Conservation (phyloP, 2,797 vertebrate species). For the Gymnodraco acuticeps region DNA sequence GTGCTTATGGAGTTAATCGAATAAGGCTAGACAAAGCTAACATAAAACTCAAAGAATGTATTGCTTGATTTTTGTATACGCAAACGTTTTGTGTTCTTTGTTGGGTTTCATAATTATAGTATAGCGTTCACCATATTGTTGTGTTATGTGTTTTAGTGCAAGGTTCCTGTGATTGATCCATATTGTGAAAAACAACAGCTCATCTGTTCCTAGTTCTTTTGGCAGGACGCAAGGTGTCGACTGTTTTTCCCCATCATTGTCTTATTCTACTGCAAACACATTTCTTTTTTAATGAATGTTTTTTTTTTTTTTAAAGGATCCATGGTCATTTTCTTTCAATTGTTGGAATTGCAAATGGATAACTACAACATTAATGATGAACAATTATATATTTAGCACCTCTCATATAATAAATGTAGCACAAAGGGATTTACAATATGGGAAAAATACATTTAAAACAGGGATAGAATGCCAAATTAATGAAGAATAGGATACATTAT, state of each 20-base stretch:
- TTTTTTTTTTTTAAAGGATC: too few species aligned
- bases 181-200: slow-evolving; percentile 27
- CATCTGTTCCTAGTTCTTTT: slow-evolving; percentile 35
- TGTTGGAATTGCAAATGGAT: background rate
- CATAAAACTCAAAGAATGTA: slow-evolving; percentile 2
- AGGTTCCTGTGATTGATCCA: slow-evolving; percentile 25
- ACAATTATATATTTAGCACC: too few species aligned
- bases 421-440: too few species aligned
- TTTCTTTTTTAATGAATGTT: background rate
- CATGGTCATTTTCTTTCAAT: background rate
- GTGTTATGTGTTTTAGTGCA: slow-evolving; percentile 29
- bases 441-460: too few species aligned
- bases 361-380: background rate
- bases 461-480: too few species aligned
- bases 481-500: too few species aligned
- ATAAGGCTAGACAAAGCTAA: slow-evolving; percentile 26
- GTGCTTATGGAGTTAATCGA: slow-evolving; percentile 33
- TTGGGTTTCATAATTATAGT: slow-evolving; percentile 48
- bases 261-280: background rate
- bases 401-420: too few species aligned
- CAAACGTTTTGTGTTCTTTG: slow-evolving; percentile 24
- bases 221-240: slow-evolving; percentile 11
- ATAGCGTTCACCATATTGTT: slow-evolving; percentile 26
- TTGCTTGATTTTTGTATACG: slow-evolving; percentile 1
- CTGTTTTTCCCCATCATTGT: background rate